Percentiles rank a stretch among this genome's conserved stretches.
Evolutionary conservation across 2,888 invertebrate genomes (phyloP).

Genomic region (Cremastobaeus sp.): DNA sequence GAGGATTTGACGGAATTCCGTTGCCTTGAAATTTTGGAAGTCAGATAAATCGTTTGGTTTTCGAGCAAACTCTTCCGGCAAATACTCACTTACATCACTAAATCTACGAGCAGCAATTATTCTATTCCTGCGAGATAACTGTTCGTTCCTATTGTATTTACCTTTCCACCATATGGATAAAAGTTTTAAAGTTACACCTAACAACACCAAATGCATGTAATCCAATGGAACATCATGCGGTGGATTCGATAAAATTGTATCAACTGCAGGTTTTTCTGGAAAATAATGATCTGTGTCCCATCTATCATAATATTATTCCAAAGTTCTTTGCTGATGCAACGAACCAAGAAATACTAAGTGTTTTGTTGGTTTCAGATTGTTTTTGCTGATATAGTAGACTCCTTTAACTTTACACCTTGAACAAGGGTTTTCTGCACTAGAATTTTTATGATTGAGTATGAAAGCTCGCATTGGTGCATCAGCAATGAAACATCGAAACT

Average conservation of each 20-base stretch:
- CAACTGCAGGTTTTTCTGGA: conserved; percentile 14
- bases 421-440: background rate
- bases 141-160: too few species aligned
- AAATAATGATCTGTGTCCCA: conserved; percentile 13
- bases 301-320: conserved; percentile 24
- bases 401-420: conserved; percentile 9
- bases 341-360: conserved; percentile 15
- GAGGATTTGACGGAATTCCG: conserved; percentile 30
- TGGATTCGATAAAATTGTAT: conserved; percentile 2
- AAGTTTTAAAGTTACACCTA: conserved; percentile 22
- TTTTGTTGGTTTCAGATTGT: conserved; percentile 1
- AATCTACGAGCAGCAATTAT: background rate
- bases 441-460: background rate
- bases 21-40: conserved; percentile 29
- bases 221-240: conserved; percentile 15
- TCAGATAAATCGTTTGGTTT: conserved; percentile 1
- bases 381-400: background rate
- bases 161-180: too few species aligned
- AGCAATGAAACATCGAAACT: background rate
- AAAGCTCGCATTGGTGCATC: background rate
- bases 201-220: conserved; percentile 28
- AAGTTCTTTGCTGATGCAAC: background rate
- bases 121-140: too few species aligned
- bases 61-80: conserved; percentile 27
- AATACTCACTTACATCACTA: conserved; percentile 2